Base-by-base conservation (phyloP, 2,888 invertebrate species). In the Helleia helle region DNA sequence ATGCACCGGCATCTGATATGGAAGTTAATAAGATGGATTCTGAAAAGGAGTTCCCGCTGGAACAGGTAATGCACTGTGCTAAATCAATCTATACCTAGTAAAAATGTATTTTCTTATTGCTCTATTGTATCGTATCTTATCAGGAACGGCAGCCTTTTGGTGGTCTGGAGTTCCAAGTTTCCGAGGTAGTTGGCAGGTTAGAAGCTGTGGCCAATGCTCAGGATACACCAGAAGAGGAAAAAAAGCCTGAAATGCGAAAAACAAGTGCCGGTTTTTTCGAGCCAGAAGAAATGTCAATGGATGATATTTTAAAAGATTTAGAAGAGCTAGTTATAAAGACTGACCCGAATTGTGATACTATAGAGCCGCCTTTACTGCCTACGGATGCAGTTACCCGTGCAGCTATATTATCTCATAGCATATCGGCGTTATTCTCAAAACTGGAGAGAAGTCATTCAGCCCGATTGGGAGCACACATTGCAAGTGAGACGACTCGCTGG, bases 401-500 rank as follows among this genome's bases (percentile, higher is more conserved):
- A 2, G 79, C 94, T 6, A 88, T 96, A 40, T 87, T 95, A 13
- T 91, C 95, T n/a, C 96, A 96, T 68, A 93, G 94, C 63, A 88
- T 97, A 51, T 91, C 93, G 3, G 95, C 96, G 1, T 92, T 94
- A 62, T 90, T 95, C 48, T 91, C 93, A n/a, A 91, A 93, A 39
- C 71, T 97, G 48, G 94, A 95, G 48, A 86, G 93, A 29, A 86
- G 87, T 49, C 92, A 94, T 68, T 87, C 96, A 40, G 90, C 93
- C 41, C 89, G 92, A 55, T 86, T 97, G 12, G 92, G 94, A 28
- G 90, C 91, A 27, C 90, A 93, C 56, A 89, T 97, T 51, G 91
- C 93, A 0, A 91, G 91, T 18, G 96, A 96, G 62, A 93, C 94
- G 0, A 93, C 94, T 3, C 83, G 93, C 51, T 96, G 96, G 96